phyloP scores from a whole-genome alignment of 2,888 invertebrate genomes.

The Troides aeacus region DNA sequence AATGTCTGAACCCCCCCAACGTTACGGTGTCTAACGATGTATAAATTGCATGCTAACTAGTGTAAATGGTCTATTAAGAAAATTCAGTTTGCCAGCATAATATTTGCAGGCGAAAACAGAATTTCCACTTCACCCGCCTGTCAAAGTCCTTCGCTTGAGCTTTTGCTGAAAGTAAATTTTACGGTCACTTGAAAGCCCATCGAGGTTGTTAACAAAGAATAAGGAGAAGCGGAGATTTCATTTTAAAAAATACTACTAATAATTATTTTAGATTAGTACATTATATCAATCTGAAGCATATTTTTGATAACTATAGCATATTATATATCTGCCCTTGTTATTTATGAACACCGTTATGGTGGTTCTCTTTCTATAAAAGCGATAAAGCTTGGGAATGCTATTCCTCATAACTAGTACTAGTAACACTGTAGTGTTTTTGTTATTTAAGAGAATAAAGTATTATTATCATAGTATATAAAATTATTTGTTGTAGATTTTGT shows the following conservation, averaged over 20 bases:
- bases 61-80: slow-evolving; percentile 25
- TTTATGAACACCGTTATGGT: no score
- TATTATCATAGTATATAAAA: no score
- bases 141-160: slow-evolving; percentile 25
- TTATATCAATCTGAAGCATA: no score
- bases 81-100: slow-evolving; percentile 28
- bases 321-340: no score
- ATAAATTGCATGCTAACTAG: slow-evolving; percentile 28
- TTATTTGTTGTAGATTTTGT: no score
- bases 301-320: no score
- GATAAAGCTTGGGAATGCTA: no score
- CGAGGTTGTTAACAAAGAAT: slow-evolving; percentile 6
- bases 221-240: not conserved
- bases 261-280: not conserved
- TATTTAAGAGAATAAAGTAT: no score
- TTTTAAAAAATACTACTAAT: not conserved
- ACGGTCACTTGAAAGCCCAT: slow-evolving; percentile 24
- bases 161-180: slow-evolving; percentile 23
- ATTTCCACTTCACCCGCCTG: slow-evolving; percentile 22
- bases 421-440: no score
- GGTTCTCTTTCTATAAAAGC: no score
- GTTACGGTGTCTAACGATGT: slow-evolving; percentile 20
- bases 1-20: slow-evolving; percentile 4
- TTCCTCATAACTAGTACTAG: no score
- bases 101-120: slow-evolving; percentile 27